These are phyloP conservation scores for Kryptopterus vitreolus DNA, from an alignment of 2,797 vertebrate genomes.

Conservation along the genomic window DNA sequence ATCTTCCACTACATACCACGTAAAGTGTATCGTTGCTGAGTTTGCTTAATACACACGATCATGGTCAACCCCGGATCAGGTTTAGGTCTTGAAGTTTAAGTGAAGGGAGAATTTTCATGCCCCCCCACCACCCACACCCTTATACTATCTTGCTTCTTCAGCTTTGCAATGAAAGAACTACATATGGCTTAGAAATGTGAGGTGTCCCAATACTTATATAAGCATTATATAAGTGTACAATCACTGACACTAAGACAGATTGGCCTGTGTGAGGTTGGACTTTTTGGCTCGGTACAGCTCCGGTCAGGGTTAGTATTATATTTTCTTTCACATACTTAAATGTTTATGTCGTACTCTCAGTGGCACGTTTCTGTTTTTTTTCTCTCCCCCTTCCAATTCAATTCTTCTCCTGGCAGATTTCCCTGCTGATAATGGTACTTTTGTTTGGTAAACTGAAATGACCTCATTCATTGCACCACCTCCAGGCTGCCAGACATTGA, in stretches of 20 bases:
- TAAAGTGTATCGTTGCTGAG: too few species aligned
- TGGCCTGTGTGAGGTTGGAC: background rate
- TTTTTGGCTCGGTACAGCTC: background rate
- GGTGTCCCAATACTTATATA: too few species aligned
- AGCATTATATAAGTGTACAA: too few species aligned
- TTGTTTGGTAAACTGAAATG: conserved; percentile 48
- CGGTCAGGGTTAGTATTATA: background rate
- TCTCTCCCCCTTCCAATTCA: background rate
- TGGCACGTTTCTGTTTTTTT: background rate
- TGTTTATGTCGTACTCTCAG: conserved; percentile 14
- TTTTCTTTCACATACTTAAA: conserved; percentile 10
- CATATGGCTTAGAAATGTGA: too few species aligned
- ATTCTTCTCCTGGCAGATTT: conserved; percentile 40
- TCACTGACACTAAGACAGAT: background rate
- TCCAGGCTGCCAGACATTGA: conserved; percentile 26
- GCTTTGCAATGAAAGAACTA: too few species aligned
- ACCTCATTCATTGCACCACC: conserved; percentile 52
- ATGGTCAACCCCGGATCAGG: too few species aligned
- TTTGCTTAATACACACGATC: too few species aligned
- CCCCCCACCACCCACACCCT: too few species aligned
- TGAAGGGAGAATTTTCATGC: too few species aligned
- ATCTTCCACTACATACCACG: too few species aligned
- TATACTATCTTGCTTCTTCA: too few species aligned
- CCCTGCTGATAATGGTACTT: conserved; percentile 52
- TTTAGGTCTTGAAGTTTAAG: too few species aligned